Percentiles rank a stretch among this genome's conserved stretches.
phyloP scores from a whole-genome alignment of 2,113 vertebrate genomes.

The Butorides virescens region DNA sequence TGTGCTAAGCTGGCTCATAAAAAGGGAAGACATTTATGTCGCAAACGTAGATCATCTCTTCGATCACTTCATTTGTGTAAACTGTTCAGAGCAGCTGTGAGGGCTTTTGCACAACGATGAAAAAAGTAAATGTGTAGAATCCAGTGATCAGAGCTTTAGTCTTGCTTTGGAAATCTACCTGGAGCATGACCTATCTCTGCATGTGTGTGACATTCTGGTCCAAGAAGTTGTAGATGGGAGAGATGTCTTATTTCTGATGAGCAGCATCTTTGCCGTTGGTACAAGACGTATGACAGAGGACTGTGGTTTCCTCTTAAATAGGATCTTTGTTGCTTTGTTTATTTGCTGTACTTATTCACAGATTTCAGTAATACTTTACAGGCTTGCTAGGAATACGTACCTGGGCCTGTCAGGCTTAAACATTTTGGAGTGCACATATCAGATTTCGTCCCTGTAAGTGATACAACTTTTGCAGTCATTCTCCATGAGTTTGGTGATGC shows the following conservation, averaged over 20 bases:
- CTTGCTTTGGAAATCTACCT: neutral
- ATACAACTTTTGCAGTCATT: neutral
- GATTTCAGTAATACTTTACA: neutral
- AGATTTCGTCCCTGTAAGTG: neutral
- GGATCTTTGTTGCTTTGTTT: neutral
- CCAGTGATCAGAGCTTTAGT: neutral
- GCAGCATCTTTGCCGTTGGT: neutral
- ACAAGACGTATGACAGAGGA: neutral
- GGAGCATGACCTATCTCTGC: neutral
- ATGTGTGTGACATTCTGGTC: neutral
- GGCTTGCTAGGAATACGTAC: neutral
- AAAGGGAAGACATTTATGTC: conserved; percentile 3
- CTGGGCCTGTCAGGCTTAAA: neutral
- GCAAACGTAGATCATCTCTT: neutral
- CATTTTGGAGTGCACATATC: neutral
- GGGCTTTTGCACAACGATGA: neutral
- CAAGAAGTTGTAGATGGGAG: neutral
- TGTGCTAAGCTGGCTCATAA: neutral
- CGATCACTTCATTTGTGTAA: neutral
- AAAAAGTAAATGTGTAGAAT: neutral
- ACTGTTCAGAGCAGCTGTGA: neutral
- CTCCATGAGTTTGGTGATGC: neutral
- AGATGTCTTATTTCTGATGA: neutral
- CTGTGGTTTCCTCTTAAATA: neutral
- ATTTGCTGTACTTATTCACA: neutral